A percentile compares a stretch with the other conserved stretches of the same genome.
These are phyloP conservation scores for Cephalopachus bancanus DNA, from an alignment of 2,797 vertebrate species.

Conservation along the genomic window DNA sequence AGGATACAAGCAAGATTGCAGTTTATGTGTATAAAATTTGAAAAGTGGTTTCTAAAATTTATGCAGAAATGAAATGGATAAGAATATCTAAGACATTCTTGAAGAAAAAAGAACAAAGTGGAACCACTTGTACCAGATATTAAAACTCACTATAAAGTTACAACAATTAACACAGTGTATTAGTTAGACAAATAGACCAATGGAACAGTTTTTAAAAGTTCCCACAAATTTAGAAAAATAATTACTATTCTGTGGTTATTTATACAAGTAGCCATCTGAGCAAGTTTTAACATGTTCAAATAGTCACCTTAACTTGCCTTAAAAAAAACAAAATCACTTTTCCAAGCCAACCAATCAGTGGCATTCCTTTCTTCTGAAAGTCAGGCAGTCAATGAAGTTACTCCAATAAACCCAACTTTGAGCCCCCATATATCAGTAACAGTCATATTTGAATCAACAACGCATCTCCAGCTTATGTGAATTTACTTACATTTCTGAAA, in stretches of 20 bases:
- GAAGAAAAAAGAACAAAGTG: background rate
- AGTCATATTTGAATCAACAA: background rate
- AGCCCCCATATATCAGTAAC: background rate
- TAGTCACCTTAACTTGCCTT: background rate
- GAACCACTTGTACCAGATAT: background rate
- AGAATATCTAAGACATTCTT: background rate
- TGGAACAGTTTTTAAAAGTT: background rate
- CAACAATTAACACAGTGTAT: background rate
- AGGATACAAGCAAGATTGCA: background rate
- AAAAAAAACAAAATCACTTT: background rate
- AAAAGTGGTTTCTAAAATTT: background rate
- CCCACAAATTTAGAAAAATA: background rate
- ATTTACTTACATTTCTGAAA: background rate
- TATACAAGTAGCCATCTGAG: background rate
- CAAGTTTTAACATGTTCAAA: constrained; percentile 28
- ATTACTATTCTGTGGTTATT: background rate
- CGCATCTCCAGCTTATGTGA: background rate
- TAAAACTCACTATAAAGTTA: background rate
- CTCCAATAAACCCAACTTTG: background rate
- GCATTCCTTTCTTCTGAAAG: background rate
- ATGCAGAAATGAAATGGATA: background rate
- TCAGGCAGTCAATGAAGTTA: background rate
- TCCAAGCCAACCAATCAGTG: background rate
- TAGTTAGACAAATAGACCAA: background rate
- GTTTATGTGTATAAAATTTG: background rate